Percentiles rank a stretch among this genome's conserved stretches.
These are phyloP conservation scores for Cepaea hortensis DNA, from an alignment of 2,888 invertebrate genomes.

Conservation along the genomic window DNA sequence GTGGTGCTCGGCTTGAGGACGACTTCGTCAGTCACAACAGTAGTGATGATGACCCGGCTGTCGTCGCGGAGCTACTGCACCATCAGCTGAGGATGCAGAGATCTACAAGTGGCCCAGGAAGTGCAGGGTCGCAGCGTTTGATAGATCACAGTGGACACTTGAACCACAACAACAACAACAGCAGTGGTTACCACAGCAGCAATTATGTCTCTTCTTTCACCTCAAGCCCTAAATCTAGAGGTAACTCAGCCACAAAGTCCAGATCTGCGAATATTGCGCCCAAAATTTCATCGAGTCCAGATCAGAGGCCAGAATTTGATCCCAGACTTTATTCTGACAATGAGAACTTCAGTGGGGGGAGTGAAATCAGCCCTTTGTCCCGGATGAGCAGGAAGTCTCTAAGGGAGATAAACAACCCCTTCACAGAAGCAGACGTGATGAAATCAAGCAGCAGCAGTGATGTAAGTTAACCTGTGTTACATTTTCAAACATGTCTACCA, in stretches of 20 bases:
- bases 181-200: conserved; percentile 38
- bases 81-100: conserved; percentile 23
- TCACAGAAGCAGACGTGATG: neutral
- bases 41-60: conserved; percentile 58
- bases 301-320: conserved; percentile 48
- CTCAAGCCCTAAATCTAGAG: conserved; percentile 10
- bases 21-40: conserved; percentile 66
- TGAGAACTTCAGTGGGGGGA: neutral
- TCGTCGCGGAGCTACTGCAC: conserved; percentile 13
- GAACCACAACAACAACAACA: neutral
- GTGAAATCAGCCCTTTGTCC: neutral
- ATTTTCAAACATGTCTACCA: too few relatives aligned
- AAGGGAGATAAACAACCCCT: conserved; percentile 62
- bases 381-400: conserved; percentile 65
- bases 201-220: conserved; percentile 7
- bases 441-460: conserved; percentile 8
- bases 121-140: conserved; percentile 1
- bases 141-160: neutral
- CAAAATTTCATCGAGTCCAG: conserved; percentile 48
- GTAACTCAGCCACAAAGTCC: neutral
- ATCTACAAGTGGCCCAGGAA: neutral
- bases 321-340: conserved; percentile 45
- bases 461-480: neutral
- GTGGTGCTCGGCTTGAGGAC: conserved; percentile 68
- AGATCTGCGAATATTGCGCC: conserved; percentile 33